These are phyloP conservation scores for Drosophila gunungcola DNA, from an alignment of 1,140 invertebrate species.

Conservation along the genomic window DNA sequence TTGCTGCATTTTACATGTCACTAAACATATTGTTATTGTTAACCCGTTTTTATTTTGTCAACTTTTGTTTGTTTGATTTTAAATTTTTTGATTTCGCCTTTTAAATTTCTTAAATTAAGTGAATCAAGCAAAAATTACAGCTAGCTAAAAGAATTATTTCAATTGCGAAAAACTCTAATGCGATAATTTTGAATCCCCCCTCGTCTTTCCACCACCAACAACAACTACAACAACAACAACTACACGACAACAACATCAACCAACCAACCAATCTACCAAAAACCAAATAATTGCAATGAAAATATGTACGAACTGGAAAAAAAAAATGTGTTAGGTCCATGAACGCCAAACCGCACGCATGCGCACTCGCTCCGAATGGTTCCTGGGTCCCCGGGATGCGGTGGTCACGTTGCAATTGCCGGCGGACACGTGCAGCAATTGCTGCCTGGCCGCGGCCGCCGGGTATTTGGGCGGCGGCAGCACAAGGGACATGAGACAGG, in stretches of 20 bases:
- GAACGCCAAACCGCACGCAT: constrained; percentile 96
- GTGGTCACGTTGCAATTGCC: constrained; percentile 70
- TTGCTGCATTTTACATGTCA: constrained; percentile 29
- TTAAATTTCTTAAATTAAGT: constrained; percentile 34
- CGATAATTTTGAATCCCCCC: constrained; percentile 80
- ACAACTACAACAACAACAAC: constrained; percentile 28
- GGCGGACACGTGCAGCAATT: constrained; percentile 78
- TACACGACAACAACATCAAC: constrained; percentile 52
- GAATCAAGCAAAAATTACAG: constrained; percentile 35
- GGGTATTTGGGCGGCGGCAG: constrained; percentile 77
- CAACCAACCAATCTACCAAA: constrained; percentile 22
- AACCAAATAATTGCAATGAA: constrained; percentile 21
- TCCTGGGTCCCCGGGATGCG: constrained; percentile 89
- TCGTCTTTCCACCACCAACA: constrained; percentile 56
- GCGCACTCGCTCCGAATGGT: constrained; percentile 97
- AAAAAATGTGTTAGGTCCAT: constrained; percentile 89
- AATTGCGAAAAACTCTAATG: constrained; percentile 76
- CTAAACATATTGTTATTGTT: constrained; percentile 31
- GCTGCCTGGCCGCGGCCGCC: constrained; percentile 70
- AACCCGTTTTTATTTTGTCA: constrained; percentile 32
- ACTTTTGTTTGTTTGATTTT: constrained; percentile 20
- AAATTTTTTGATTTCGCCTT: constrained; percentile 34
- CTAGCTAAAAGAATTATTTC: constrained; percentile 34
- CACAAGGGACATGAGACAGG: constrained; percentile 66
- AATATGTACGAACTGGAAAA: constrained; percentile 27